Percentiles rank a stretch among this genome's conserved stretches.
Conservation (phyloP, 2,888 invertebrate species). For the Eledona agricola region DNA sequence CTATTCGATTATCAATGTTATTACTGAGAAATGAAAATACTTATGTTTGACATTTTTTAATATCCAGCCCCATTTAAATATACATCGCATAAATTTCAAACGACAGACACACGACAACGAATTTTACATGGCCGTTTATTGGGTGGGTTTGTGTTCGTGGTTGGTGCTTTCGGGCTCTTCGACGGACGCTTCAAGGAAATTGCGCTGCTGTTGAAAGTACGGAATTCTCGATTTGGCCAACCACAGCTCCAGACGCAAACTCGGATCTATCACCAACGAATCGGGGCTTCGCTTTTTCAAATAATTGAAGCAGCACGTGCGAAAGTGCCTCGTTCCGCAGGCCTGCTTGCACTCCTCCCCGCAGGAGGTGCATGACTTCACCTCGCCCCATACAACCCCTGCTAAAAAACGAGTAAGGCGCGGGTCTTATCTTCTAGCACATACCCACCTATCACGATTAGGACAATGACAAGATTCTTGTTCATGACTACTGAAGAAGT, state of each 20-base stretch:
- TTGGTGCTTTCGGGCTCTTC: conserved; percentile 23
- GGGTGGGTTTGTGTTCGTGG: conserved; percentile 8
- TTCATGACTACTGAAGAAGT: conserved; percentile 37
- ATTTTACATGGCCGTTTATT: conserved; percentile 12
- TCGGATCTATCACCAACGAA: conserved; percentile 55
- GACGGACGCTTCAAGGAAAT: conserved; percentile 34
- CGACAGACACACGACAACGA: conserved; percentile 3
- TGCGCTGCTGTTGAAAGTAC: conserved; percentile 46
- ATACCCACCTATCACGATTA: conserved; percentile 45
- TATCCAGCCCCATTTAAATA: conserved; percentile 29
- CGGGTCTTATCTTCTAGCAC: conserved; percentile 3
- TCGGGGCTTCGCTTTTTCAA: conserved; percentile 66
- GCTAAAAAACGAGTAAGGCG: conserved; percentile 52
- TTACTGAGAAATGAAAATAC: no score
- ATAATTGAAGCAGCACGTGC: conserved; percentile 79
- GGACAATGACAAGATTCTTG: conserved; percentile 39
- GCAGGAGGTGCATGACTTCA: conserved; percentile 73
- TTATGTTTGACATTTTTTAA: no score
- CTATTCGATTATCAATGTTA: no score
- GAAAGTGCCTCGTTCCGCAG: conserved; percentile 75
- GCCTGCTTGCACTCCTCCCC: conserved; percentile 73
- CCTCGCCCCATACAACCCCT: conserved; percentile 65
- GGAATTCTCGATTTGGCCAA: conserved; percentile 56
- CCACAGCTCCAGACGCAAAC: conserved; percentile 58
- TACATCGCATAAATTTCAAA: conserved; percentile 9